Evolutionary conservation across 1,140 invertebrate genomes (phyloP), one percentile per base, ranked within the genome.

Genomic region (Palaemon carinicauda): DNA sequence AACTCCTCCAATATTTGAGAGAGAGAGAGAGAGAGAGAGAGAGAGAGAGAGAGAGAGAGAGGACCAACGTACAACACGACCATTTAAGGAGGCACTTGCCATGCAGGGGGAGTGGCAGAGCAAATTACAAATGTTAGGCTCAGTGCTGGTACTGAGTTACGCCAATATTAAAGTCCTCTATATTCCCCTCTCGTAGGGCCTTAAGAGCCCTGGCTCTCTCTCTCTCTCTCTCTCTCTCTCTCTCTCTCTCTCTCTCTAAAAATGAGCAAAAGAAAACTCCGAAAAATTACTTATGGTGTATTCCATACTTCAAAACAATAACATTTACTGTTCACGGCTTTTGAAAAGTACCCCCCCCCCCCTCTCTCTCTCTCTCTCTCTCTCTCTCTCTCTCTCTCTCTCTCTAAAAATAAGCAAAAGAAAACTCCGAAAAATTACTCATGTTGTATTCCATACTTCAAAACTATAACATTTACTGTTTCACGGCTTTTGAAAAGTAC

Each of bases 71-170:
- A 50, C n/a, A n/a, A 50, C 74, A 9, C 60, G 74, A n/a, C 31
- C 19, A 52, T 19, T 24, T 77, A 77, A 77, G 41, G 74, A 77
- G 74, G 74, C 50, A 77, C 33, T 77, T 77, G 33, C 74, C 74
- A 77, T 77, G 74, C 52, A 56, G 77, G 21, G 51, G 27, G 12
- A 52, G 52, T 54, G 41, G 51, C 77, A 27, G 21, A 27, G 52
- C 52, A 79, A 79, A 79, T 79, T 79, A 79, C 51, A 27, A 21
- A 27, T 50, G 52, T 79, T 79, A 56, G 51, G n/a, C 12, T 54
- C 52, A 51, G 17, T 24, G 52, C n/a, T 54, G 54, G n/a, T 31
- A 52, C 52, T 54, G 29, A 54, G 50, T 79, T 79, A 54, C 15
- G 54, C 77, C 24, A 54, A 79, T 79, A 56, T 56, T 27, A 79